These are phyloP conservation scores for Augochlora pura DNA, from an alignment of 1,140 invertebrate species.

Conservation along the genomic window DNA sequence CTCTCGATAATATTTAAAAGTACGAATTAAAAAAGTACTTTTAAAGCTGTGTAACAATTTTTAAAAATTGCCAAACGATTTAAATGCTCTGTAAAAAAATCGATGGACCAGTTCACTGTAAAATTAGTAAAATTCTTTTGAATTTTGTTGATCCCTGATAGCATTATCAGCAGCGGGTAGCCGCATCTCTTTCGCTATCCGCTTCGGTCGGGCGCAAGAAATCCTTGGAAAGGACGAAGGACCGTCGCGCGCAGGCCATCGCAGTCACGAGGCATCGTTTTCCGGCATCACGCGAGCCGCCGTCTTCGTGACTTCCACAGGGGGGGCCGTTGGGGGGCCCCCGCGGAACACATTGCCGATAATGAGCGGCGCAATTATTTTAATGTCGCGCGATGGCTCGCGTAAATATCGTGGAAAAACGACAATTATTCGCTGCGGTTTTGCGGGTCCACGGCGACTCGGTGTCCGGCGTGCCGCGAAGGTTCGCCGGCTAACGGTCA, in stretches of 20 bases:
- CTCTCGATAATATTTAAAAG: too few species aligned
- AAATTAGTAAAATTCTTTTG: too few species aligned
- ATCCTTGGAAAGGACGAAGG: conserved; percentile 10
- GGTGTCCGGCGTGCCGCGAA: too few species aligned
- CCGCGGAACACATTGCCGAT: conserved; percentile 40
- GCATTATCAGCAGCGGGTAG: too few species aligned
- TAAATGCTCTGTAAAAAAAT: too few species aligned
- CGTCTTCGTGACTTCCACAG: conserved; percentile 38
- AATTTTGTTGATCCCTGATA: too few species aligned
- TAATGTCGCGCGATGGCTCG: conserved; percentile 29
- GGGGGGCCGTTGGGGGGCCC: not conserved
- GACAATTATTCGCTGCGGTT: conserved; percentile 48
- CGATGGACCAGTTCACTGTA: too few species aligned
- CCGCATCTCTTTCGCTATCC: too few species aligned
- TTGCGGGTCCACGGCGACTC: not conserved
- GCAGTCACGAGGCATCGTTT: conserved; percentile 43
- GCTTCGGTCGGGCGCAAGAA: not conserved
- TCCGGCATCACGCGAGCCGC: conserved; percentile 26
- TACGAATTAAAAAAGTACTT: too few species aligned
- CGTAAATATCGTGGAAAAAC: conserved; percentile 53
- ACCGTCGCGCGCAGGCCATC: not conserved
- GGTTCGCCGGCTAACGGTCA: conserved; percentile 29
- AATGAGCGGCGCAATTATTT: conserved; percentile 60
- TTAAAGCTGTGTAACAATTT: too few species aligned
- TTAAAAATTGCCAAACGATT: too few species aligned